Evolutionary conservation across 2,888 invertebrate species (phyloP).

Genomic region (Aphodius granarius): DNA sequence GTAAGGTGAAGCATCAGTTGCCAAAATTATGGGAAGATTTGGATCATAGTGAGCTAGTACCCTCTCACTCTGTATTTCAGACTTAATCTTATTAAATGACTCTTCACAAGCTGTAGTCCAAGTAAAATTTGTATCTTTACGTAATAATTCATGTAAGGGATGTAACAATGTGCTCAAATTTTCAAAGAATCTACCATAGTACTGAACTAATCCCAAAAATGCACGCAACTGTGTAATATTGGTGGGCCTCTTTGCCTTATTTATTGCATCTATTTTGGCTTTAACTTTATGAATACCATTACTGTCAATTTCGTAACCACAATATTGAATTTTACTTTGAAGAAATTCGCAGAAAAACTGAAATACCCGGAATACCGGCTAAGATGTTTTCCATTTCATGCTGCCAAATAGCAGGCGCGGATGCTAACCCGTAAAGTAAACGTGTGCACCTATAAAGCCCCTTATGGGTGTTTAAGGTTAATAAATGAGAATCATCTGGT

Average conservation of each 20-base stretch:
- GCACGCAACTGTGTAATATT: constrained; percentile 39
- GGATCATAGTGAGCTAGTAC: constrained; percentile 39
- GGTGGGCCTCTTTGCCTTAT: constrained; percentile 33
- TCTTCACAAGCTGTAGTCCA: constrained; percentile 35
- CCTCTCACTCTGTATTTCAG: constrained; percentile 33
- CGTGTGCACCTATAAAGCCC: no score
- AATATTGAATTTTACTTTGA: constrained; percentile 39
- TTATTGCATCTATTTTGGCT: constrained; percentile 42
- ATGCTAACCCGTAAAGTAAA: no score
- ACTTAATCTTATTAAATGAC: constrained; percentile 38
- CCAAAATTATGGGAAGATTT: constrained; percentile 35
- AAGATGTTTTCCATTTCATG: no score
- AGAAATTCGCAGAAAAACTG: constrained; percentile 41
- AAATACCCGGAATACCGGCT: no score
- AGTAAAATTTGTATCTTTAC: constrained; percentile 34
- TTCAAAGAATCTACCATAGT: constrained; percentile 43
- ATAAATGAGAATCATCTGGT: no score
- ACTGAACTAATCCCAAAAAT: constrained; percentile 42
- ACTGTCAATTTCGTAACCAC: constrained; percentile 41
- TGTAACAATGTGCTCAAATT: constrained; percentile 38
- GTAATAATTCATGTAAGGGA: constrained; percentile 40
- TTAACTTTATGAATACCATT: constrained; percentile 41
- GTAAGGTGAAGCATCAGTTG: constrained; percentile 37
- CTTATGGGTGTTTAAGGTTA: no score
- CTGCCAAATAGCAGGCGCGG: no score